Evolutionary conservation across 2,113 vertebrate species (phyloP), one percentile per base, ranked within the genome.

Genomic region (Steatornis caripensis): DNA sequence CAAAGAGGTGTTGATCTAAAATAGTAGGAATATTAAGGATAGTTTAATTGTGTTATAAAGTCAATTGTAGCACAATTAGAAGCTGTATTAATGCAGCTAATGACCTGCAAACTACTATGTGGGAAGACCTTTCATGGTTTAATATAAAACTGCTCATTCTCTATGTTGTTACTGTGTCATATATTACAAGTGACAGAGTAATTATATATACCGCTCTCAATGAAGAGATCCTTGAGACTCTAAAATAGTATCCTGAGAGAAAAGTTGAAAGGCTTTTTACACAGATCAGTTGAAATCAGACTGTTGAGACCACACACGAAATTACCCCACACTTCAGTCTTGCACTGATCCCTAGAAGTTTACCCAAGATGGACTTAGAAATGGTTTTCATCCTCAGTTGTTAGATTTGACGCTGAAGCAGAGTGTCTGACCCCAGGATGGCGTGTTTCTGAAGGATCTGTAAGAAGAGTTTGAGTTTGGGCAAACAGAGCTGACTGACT

Each of bases 91-190:
- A 64, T 57, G 36, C 45, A 86, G 76, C 54, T 82, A 87, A 39
- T 78, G 24, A n/a, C 72, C 79, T 78, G 11, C 68, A 87, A 92
- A 82, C 12, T 36, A 7, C 41, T 57, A 54, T 68, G 84, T 94
- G 81, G 94, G 71, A 88, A 90, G 87, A 37, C 5, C n/a, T 80
- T 76, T 92, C 55, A n/a, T 71, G 15, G 30, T 78, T 91, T 68
- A 49, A 77, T 70, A 49, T 43, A 36, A 76, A 92, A 30, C 30
- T 19, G 19, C 20, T 92, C 79, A 1, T 43, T 58, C 69, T 64
- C 17, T 61, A 49, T 60, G 2, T 54, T 92, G 58, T 88, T 92
- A 24, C 37, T 19, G 36, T 90, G 89, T 64, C 75, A 32, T 19
- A n/a, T 46, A 23, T 72, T 78, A 29, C 29, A 36, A 77, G 21